A percentile compares a stretch with the other conserved stretches of the same genome.
Conservation (phyloP, 2,888 invertebrate genomes). For the Lysandra bellargus region DNA sequence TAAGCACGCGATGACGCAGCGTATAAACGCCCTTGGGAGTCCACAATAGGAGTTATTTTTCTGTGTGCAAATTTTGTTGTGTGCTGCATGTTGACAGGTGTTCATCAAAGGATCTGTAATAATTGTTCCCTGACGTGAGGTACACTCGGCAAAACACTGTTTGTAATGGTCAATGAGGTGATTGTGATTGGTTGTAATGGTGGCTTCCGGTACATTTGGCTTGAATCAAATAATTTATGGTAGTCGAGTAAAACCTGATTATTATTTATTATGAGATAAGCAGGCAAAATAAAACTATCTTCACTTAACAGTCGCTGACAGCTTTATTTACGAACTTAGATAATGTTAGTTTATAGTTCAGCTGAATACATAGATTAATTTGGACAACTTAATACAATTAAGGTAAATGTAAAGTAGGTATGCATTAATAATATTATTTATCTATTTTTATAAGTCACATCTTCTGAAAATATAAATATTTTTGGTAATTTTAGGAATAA, state of each 20-base stretch:
- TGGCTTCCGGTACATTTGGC: not conserved
- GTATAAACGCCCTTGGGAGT: not conserved
- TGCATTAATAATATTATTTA: not conserved
- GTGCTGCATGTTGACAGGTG: not conserved
- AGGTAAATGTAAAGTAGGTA: not conserved
- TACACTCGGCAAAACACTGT: constrained; percentile 18
- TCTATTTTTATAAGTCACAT: not conserved
- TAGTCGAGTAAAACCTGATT: not conserved
- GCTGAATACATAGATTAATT: not conserved
- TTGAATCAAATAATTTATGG: not conserved
- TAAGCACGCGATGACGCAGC: not conserved
- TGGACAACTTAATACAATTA: not conserved
- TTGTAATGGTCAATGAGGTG: constrained; percentile 29
- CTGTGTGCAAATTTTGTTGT: not conserved
- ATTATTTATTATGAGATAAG: not conserved
- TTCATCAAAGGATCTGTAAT: constrained; percentile 44
- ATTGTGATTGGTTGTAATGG: not conserved
- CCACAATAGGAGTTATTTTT: not conserved
- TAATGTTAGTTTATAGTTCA: not conserved
- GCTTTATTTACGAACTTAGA: constrained; percentile 3
- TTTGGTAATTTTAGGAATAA: no score
- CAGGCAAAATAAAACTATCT: not conserved
- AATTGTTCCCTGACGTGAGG: constrained; percentile 48
- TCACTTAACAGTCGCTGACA: constrained; percentile 1
- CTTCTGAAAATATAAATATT: not conserved